These are phyloP conservation scores for Crepidodera aurea DNA, from an alignment of 2,888 invertebrate species.

Conservation along the genomic window DNA sequence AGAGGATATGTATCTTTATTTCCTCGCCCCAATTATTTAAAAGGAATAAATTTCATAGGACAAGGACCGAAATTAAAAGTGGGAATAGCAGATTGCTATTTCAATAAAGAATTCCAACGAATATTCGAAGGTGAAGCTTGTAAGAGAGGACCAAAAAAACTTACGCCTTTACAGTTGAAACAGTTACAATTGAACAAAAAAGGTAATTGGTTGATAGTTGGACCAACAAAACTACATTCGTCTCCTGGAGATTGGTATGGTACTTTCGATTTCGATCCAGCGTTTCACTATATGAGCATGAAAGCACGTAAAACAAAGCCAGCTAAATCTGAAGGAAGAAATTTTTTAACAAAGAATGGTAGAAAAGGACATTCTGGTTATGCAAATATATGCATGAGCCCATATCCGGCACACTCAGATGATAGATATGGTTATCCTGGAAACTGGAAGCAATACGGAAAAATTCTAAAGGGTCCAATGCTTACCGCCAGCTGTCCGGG, in stretches of 20 bases:
- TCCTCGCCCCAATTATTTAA: constrained; percentile 38
- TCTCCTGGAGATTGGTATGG: constrained; percentile 66
- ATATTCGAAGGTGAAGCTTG: constrained; percentile 60
- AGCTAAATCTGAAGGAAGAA: constrained; percentile 37
- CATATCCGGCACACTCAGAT: constrained; percentile 59
- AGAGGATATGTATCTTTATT: constrained; percentile 52
- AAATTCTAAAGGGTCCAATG: constrained; percentile 50
- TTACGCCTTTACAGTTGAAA: too few relatives aligned
- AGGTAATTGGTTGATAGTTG: constrained; percentile 51
- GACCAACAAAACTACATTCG: constrained; percentile 60
- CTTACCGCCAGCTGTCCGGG: constrained; percentile 49
- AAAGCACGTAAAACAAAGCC: constrained; percentile 10
- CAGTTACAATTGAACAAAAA: too few relatives aligned
- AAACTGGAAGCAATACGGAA: constrained; percentile 50
- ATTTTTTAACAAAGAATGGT: constrained; percentile 55
- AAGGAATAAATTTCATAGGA: constrained; percentile 54
- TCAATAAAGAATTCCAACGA: constrained; percentile 61
- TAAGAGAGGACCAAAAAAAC: constrained; percentile 37
- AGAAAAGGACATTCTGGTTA: constrained; percentile 66
- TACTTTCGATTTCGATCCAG: constrained; percentile 59
- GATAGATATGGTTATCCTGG: constrained; percentile 49
- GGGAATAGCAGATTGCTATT: constrained; percentile 61
- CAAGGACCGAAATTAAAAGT: constrained; percentile 57
- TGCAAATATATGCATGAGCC: constrained; percentile 62
- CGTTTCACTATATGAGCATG: constrained; percentile 40